phyloP scores from a whole-genome alignment of 1,140 invertebrate genomes.

The Melitaea cinxia region DNA sequence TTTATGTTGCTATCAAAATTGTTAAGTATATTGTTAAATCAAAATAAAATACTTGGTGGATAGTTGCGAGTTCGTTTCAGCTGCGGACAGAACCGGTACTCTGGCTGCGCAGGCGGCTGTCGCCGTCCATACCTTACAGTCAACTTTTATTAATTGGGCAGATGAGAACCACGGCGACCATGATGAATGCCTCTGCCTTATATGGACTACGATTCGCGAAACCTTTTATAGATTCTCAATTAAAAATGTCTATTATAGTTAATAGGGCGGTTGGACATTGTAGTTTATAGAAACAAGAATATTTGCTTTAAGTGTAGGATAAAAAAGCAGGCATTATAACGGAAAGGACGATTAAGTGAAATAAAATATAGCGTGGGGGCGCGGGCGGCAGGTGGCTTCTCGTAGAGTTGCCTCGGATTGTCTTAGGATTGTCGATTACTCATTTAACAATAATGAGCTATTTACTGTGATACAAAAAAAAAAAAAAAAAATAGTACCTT shows the following conservation, averaged over 20 bases:
- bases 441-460: not conserved
- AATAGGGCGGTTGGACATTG: constrained; percentile 72
- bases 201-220: constrained; percentile 74
- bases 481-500: too few relatives aligned
- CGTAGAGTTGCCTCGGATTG: constrained; percentile 46
- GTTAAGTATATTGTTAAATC: constrained; percentile 37
- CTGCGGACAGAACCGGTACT: constrained; percentile 70
- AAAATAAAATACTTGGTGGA: constrained; percentile 72
- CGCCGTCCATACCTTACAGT: constrained; percentile 72
- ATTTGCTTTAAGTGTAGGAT: constrained; percentile 77
- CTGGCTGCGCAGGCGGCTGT: constrained; percentile 52
- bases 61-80: constrained; percentile 63
- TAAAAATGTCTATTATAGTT: constrained; percentile 81
- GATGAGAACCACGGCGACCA: constrained; percentile 76
- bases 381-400: constrained; percentile 74
- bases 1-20: not conserved
- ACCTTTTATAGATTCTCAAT: constrained; percentile 82
- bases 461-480: too few relatives aligned
- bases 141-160: constrained; percentile 81
- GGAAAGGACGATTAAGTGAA: constrained; percentile 81
- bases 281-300: constrained; percentile 76
- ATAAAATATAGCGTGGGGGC: constrained; percentile 81
- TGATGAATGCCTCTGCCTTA: constrained; percentile 77
- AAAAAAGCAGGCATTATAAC: constrained; percentile 79
- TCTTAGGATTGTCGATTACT: constrained; percentile 4